Percentiles rank a stretch among this genome's conserved stretches.
Evolutionary conservation across 2,888 invertebrate genomes (phyloP).

Genomic region (Meteorus cinctellus): DNA sequence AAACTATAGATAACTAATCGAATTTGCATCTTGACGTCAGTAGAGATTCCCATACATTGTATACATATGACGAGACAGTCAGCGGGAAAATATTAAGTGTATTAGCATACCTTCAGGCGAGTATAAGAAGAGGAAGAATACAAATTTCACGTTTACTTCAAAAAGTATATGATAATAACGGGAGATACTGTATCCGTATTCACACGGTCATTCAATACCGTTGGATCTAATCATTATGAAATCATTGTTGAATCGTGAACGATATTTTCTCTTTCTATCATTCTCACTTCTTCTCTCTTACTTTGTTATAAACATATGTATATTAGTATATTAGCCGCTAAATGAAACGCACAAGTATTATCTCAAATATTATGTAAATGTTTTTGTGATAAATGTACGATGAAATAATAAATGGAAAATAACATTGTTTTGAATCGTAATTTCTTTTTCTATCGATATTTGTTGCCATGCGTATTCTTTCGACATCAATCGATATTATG

Average conservation of each 20-base stretch:
- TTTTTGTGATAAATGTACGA: no score
- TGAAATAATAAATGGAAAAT: no score
- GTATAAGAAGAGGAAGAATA: conserved; percentile 1
- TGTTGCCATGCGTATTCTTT: not conserved
- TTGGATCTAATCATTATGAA: conserved; percentile 60
- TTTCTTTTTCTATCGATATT: not conserved
- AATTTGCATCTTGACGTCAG: conserved; percentile 3
- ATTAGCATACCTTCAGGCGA: not conserved
- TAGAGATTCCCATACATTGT: not conserved
- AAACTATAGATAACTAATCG: not conserved
- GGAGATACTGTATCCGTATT: conserved; percentile 47
- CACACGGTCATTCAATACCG: conserved; percentile 53
- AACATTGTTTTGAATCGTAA: not conserved
- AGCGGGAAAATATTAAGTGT: not conserved
- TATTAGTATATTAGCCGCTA: not conserved
- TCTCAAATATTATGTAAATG: no score
- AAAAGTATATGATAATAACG: conserved; percentile 46
- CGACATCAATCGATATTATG: not conserved
- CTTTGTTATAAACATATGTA: not conserved
- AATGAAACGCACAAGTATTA: no score
- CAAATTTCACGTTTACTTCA: conserved; percentile 5
- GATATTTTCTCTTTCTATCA: conserved; percentile 13
- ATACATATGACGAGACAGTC: not conserved
- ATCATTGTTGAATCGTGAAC: conserved; percentile 50
- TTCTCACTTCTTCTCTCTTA: not conserved